phyloP scores from a whole-genome alignment of 2,888 invertebrate genomes.

The Synergus laeviventris region DNA sequence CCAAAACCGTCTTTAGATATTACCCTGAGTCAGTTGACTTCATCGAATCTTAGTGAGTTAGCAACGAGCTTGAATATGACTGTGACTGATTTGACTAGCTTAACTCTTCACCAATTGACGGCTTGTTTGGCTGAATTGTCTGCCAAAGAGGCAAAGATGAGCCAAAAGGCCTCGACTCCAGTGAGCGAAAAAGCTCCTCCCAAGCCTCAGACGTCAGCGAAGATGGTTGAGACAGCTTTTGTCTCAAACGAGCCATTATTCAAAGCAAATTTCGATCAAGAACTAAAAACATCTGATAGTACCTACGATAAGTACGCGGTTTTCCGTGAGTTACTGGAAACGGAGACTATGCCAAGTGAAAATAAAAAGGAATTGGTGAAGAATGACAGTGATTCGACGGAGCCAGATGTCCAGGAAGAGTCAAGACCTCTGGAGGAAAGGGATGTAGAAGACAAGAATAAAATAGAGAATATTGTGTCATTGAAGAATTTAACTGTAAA shows the following conservation, averaged over 20 bases:
- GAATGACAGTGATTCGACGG: not conserved
- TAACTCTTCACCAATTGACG: conserved; percentile 92
- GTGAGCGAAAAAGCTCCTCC: conserved; percentile 41
- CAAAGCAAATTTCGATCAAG: conserved; percentile 83
- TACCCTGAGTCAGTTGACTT: conserved; percentile 88
- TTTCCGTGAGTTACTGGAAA: conserved; percentile 88
- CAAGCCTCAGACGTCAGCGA: conserved; percentile 71
- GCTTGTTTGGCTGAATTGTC: conserved; percentile 82
- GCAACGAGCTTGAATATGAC: conserved; percentile 87
- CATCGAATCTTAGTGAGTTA: conserved; percentile 88
- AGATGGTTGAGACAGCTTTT: conserved; percentile 63
- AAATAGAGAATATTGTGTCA: conserved; percentile 57
- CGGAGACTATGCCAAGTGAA: conserved; percentile 77
- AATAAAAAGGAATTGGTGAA: not conserved
- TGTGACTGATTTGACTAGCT: conserved; percentile 86
- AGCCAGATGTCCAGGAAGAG: not conserved
- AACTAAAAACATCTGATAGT: conserved; percentile 76
- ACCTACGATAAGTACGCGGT: conserved; percentile 91
- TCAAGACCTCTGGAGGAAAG: conserved; percentile 48
- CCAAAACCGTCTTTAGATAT: conserved; percentile 81
- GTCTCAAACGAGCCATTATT: conserved; percentile 77
- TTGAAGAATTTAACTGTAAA: conserved; percentile 64
- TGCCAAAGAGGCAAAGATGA: conserved; percentile 59
- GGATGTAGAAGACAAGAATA: conserved; percentile 53
- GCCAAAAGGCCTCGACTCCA: conserved; percentile 48